Evolutionary conservation across 2,888 invertebrate genomes (phyloP).

Genomic region (Drosophila koepferae): DNA sequence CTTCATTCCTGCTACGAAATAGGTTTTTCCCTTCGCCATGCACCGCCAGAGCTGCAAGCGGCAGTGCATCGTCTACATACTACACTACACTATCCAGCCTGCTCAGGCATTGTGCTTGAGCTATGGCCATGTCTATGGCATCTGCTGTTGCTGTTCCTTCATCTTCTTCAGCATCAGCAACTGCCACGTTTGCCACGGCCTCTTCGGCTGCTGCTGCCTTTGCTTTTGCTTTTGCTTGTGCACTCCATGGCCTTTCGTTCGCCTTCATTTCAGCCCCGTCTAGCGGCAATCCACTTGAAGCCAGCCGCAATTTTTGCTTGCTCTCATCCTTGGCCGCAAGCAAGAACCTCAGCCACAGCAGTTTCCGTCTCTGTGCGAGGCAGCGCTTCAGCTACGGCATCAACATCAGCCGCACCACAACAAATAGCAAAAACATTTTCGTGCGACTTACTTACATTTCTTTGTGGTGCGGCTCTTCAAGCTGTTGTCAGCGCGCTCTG

Average conservation of each 20-base stretch:
- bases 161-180: constrained; percentile 4
- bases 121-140: constrained; percentile 47
- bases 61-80: constrained; percentile 17
- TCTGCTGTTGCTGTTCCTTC: constrained; percentile 16
- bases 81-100: constrained; percentile 17
- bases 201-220: background rate
- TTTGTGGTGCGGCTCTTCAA: constrained; percentile 60
- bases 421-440: constrained; percentile 80
- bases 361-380: constrained; percentile 7
- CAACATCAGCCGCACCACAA: constrained; percentile 56
- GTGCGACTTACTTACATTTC: constrained; percentile 76
- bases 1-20: constrained; percentile 10
- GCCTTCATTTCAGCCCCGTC: constrained; percentile 69
- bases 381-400: constrained; percentile 21
- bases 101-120: constrained; percentile 42
- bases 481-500: constrained; percentile 23
- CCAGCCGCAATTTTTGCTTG: constrained; percentile 72
- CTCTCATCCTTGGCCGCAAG: constrained; percentile 46
- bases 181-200: constrained; percentile 2
- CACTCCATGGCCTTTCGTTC: constrained; percentile 56
- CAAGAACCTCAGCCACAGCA: constrained; percentile 38
- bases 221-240: constrained; percentile 30
- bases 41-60: constrained; percentile 20
- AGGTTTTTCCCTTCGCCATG: constrained; percentile 1
- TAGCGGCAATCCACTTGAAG: constrained; percentile 75